Conservation (phyloP, 2,888 invertebrate genomes). For the Drosophila basisetae region DNA sequence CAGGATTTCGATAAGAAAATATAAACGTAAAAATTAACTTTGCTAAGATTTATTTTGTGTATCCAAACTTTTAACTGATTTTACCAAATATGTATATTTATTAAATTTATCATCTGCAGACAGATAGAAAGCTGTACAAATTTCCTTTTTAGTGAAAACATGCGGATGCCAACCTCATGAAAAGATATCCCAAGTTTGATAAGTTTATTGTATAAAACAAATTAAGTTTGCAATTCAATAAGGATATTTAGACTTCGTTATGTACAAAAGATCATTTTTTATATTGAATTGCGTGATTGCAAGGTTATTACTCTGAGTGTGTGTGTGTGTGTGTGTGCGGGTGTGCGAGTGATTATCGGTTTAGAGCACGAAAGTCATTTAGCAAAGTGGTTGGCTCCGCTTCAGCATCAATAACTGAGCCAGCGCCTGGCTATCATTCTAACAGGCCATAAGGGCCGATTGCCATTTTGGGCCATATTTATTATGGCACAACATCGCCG, state of each 20-base stretch:
- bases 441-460: neutral
- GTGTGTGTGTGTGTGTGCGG: conserved; percentile 28
- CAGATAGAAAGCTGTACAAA: neutral
- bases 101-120: neutral
- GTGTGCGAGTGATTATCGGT: conserved; percentile 60
- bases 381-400: conserved; percentile 63
- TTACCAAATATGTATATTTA: neutral
- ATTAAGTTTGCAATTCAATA: neutral
- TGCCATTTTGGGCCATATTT: conserved; percentile 44
- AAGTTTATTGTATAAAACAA: neutral
- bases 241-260: conserved; percentile 23
- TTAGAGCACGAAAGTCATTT: conserved; percentile 66
- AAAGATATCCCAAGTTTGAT: neutral
- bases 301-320: neutral
- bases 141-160: no score
- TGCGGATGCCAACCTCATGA: neutral
- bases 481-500: conserved; percentile 18
- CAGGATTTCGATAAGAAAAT: neutral
- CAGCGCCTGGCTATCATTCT: neutral
- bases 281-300: conserved; percentile 18
- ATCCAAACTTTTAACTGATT: neutral
- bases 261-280: conserved; percentile 1
- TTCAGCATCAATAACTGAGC: conserved; percentile 52
- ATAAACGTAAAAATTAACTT: neutral
- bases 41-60: neutral